Evolutionary conservation across 2,113 vertebrate species (phyloP).

Genomic region (Taurulus bubalis): DNA sequence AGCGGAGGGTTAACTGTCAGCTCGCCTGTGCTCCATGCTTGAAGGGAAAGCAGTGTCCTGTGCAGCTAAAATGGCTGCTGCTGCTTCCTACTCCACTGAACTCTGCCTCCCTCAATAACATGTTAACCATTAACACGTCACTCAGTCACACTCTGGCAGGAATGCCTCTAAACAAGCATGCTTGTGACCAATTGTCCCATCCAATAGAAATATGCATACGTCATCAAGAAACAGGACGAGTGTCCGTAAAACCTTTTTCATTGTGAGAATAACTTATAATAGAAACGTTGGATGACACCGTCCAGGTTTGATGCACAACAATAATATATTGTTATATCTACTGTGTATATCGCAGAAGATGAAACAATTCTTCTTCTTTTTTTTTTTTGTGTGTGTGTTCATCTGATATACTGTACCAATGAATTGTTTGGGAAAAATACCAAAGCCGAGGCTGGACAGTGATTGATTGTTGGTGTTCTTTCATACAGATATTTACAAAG

Average conservation of each 20-base stretch:
- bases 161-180: slow-evolving; percentile 2
- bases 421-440: background rate
- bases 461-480: slow-evolving; percentile 9
- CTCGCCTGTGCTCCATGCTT: slow-evolving; percentile 32
- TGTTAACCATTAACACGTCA: slow-evolving; percentile 80
- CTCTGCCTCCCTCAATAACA: slow-evolving; percentile 59
- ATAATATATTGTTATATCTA: background rate
- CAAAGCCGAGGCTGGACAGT: background rate
- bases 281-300: background rate
- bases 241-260: background rate
- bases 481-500: slow-evolving; percentile 44
- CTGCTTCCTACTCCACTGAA: slow-evolving; percentile 51
- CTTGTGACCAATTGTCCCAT: background rate
- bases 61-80: slow-evolving; percentile 73
- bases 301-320: background rate
- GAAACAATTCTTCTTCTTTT: background rate
- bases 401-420: background rate
- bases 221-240: background rate
- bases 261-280: background rate
- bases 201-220: background rate
- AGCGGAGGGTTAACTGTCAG: background rate
- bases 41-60: slow-evolving; percentile 4
- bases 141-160: slow-evolving; percentile 16
- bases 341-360: background rate
- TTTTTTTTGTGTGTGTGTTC: background rate